phyloP scores from a whole-genome alignment of 92 coral and sea anemone genomes.

The Blastomussa wellsi region DNA sequence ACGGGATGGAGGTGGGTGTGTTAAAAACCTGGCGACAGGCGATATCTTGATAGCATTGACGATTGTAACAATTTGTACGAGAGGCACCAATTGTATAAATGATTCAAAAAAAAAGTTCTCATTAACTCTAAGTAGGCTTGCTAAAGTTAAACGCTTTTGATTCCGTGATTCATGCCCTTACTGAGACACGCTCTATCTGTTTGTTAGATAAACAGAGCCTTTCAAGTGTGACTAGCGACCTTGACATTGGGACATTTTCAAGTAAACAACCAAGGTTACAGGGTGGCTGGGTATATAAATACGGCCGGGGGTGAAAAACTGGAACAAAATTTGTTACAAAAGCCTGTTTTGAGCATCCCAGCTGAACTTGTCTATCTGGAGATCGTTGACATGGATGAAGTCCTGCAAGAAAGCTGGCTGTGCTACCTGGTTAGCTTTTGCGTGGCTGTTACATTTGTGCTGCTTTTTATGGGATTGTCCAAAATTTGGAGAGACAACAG shows the following conservation, averaged over 20 bases:
- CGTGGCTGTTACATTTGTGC: background rate
- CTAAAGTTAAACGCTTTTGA: background rate
- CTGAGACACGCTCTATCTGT: conserved; percentile 24
- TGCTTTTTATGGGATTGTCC: conserved; percentile 24
- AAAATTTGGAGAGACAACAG: conserved; percentile 3
- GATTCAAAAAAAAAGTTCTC: background rate
- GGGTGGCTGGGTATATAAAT: conserved; percentile 19
- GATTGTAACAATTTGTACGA: background rate
- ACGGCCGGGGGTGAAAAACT: conserved; percentile 7
- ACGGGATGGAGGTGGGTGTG: conserved; percentile 9
- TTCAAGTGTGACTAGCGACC: conserved; percentile 53
- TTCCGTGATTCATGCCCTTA: conserved; percentile 27
- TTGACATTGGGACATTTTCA: conserved; percentile 44
- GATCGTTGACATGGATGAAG: conserved; percentile 18
- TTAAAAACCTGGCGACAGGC: background rate
- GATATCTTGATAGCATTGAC: background rate
- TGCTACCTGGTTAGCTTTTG: background rate
- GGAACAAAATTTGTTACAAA: background rate
- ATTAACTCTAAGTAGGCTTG: background rate
- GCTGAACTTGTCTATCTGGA: background rate
- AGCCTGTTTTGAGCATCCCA: background rate
- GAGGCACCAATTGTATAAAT: background rate
- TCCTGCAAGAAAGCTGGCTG: conserved; percentile 17
- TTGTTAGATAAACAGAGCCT: conserved; percentile 44
- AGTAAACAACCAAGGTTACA: conserved; percentile 50